Base-by-base conservation (phyloP, 37 sponge, comb jelly and placozoan species). In the Agelas oroides region DNA sequence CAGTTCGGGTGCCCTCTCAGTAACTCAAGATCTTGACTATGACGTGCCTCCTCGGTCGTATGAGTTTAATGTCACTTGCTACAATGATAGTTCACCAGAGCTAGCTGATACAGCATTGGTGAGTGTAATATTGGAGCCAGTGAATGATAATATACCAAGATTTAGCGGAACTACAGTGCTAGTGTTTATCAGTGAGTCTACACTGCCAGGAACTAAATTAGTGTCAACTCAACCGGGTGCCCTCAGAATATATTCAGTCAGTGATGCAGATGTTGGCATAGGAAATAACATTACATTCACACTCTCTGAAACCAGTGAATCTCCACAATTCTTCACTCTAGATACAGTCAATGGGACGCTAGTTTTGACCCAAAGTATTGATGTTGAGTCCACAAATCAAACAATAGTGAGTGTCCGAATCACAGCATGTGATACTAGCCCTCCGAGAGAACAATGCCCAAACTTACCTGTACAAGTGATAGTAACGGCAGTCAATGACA, bases 121-220 rank as follows among this genome's bases (percentile, higher is more conserved):
- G 1, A 83, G 59, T n/a, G 59, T 92, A 17, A 59, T 24, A 3
- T 53, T 92, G 27, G 52, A 64, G 21, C 81, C 84, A 38, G 61
- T 78, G 64, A 92, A 92, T 60, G 93, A 92, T 21, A 20, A 25
- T 52, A 33, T 38, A 34, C 78, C 78, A 60, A 39, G 34, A 1
- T 13, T 20, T 36, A 37, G 14, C 15, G 28, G 33, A 30, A 33
- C 40, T 30, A 56, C 17, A 17, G 3, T 27, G 3, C 62, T 14
- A 14, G 64, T 62, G 32, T 39, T 24, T 32, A 46, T 46, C 46
- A 3, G 3, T 3, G 77, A 77, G 41, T 13, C 60, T 34, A 16
- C 58, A 39, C 25, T 20, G 1, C 31, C 60, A 27, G 77, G 77
- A 11, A 60, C 36, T 54, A 27, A 61, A 18, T n/a, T 77, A 61